A percentile compares a stretch with the other conserved stretches of the same genome.
These are phyloP conservation scores for Mormyrus lacerda DNA, from an alignment of 2,113 vertebrate genomes.

Conservation along the genomic window DNA sequence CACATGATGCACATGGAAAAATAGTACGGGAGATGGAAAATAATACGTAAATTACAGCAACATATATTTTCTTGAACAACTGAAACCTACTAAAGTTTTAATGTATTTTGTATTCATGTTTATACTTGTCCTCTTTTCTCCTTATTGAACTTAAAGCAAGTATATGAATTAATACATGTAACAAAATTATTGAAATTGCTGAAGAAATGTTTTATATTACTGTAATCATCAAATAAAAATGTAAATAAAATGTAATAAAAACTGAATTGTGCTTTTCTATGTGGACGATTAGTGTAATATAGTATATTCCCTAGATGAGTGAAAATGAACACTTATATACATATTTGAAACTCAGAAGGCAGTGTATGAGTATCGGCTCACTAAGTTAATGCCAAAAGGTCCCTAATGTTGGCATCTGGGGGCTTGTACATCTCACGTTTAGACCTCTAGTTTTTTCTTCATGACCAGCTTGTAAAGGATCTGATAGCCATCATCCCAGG, in stretches of 20 bases:
- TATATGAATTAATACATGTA: background rate
- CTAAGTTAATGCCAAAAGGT: background rate
- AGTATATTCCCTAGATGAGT: background rate
- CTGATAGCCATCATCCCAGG: slow-evolving; percentile 96
- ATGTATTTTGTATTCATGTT: background rate
- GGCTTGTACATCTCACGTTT: background rate
- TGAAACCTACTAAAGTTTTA: background rate
- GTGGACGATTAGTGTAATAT: background rate
- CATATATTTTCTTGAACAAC: background rate
- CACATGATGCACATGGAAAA: background rate
- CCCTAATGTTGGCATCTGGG: background rate
- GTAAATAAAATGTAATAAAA: background rate
- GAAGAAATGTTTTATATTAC: background rate
- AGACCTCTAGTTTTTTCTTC: slow-evolving; percentile 75
- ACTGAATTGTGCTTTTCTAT: background rate
- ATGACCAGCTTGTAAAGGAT: slow-evolving; percentile 86
- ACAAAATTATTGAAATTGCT: background rate
- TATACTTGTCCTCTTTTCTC: background rate
- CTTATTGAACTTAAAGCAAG: background rate
- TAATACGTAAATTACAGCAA: background rate
- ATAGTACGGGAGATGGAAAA: background rate
- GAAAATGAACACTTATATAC: background rate
- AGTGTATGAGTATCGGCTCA: background rate
- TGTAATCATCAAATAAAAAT: background rate
- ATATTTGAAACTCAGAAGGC: background rate